A percentile compares a stretch with the other conserved stretches of the same genome.
These are phyloP conservation scores for Drosophila leonis DNA, from an alignment of 2,888 invertebrate species.

Conservation along the genomic window DNA sequence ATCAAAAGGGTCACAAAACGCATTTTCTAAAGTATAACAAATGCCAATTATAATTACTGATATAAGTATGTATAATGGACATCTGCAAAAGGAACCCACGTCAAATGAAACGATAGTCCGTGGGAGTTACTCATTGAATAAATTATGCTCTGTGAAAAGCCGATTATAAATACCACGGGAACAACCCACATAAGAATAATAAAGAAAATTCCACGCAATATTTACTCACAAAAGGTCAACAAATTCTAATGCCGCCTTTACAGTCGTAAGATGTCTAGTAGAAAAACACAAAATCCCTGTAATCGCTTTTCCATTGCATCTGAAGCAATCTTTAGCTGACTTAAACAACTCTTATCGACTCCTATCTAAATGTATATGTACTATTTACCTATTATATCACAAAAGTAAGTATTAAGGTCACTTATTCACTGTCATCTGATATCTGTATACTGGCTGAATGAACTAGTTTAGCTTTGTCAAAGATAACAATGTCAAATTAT, in stretches of 20 bases:
- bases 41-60: conserved; percentile 77
- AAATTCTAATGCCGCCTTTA: background rate
- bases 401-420: background rate
- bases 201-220: background rate
- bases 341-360: background rate
- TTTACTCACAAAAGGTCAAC: background rate
- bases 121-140: background rate
- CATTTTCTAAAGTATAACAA: conserved; percentile 29
- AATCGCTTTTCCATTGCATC: background rate
- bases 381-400: background rate
- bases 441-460: background rate
- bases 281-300: background rate
- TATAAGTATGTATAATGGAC: conserved; percentile 26
- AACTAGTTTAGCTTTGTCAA: conserved; percentile 8
- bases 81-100: conserved; percentile 41
- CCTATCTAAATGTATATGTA: background rate
- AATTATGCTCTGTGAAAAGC: background rate
- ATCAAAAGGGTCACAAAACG: conserved; percentile 60
- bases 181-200: background rate
- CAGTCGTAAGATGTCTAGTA: background rate
- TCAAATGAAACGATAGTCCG: conserved; percentile 46
- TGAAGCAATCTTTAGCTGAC: background rate
- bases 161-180: background rate
- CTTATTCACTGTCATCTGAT: background rate
- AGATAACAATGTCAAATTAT: conserved; percentile 12